Percentiles rank a stretch among this genome's conserved stretches.
Evolutionary conservation across 2,113 vertebrate species (phyloP).

Genomic region (Cryptoleucopteryx plumbea): DNA sequence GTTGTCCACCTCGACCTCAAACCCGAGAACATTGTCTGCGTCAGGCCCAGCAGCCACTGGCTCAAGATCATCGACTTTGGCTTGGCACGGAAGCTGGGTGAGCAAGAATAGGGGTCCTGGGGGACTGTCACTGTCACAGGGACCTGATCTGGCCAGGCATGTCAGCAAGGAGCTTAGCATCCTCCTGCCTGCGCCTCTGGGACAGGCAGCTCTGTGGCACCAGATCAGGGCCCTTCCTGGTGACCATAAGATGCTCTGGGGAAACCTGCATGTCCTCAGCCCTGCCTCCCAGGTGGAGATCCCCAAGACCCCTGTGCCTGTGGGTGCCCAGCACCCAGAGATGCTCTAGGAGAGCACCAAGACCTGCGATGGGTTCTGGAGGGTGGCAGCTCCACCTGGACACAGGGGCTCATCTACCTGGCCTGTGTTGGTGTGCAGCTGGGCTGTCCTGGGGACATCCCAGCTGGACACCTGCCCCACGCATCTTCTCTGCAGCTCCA

Average conservation of each 20-base stretch:
- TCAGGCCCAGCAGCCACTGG: constrained; percentile 70
- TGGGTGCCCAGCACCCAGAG: background rate
- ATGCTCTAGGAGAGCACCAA: background rate
- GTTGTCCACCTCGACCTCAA: constrained; percentile 86
- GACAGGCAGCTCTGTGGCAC: background rate
- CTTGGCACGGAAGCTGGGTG: constrained; percentile 80
- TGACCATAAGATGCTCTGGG: fast-evolving
- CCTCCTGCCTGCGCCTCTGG: background rate
- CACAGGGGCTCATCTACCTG: fast-evolving
- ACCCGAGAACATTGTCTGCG: constrained; percentile 86
- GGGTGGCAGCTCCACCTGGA: background rate
- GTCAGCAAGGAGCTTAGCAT: background rate
- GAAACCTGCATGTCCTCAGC: background rate
- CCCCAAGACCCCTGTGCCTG: background rate
- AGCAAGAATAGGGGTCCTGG: background rate
- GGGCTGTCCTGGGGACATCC: background rate
- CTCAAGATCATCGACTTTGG: constrained; percentile 90
- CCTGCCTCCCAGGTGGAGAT: background rate
- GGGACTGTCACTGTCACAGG: background rate
- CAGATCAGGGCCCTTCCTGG: background rate
- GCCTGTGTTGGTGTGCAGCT: background rate
- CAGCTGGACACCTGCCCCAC: background rate
- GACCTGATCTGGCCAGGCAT: background rate
- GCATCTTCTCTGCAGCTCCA: constrained; percentile 57
- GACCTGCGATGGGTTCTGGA: background rate